Percentiles rank a stretch among this genome's conserved stretches.
Evolutionary conservation across 2,888 invertebrate species (phyloP).

Genomic region (Campaea margaritaria): DNA sequence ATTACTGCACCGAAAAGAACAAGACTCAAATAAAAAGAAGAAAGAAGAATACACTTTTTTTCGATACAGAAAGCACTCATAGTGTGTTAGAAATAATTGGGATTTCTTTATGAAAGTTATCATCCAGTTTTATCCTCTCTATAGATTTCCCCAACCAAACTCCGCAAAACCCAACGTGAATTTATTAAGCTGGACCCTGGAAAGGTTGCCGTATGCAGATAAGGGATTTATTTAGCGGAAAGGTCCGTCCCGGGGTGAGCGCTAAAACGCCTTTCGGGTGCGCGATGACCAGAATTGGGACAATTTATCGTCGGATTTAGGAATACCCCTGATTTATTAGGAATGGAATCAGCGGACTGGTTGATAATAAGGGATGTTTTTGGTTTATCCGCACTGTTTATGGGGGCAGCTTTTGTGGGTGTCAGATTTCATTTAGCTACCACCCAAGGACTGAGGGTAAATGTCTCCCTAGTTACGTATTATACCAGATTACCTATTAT

Average conservation of each 20-base stretch:
- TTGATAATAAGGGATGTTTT: slow-evolving; percentile 63
- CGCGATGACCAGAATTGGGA: slow-evolving; percentile 82
- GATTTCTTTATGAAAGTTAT: no score
- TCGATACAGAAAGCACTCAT: no score
- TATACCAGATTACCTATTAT: no score
- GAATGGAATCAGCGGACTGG: slow-evolving; percentile 68
- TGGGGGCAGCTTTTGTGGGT: slow-evolving; percentile 3
- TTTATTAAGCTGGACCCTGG: slow-evolving; percentile 85
- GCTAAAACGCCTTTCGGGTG: slow-evolving; percentile 79
- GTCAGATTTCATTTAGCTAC: not conserved
- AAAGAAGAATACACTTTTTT: no score
- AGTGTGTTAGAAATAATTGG: no score
- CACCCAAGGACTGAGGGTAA: no score
- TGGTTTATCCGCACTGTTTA: slow-evolving; percentile 22
- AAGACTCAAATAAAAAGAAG: no score
- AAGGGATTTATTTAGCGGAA: slow-evolving; percentile 86
- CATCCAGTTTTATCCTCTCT: slow-evolving; percentile 54
- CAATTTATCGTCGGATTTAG: slow-evolving; percentile 83
- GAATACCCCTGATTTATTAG: slow-evolving; percentile 81
- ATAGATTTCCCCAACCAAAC: slow-evolving; percentile 62
- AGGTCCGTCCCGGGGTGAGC: slow-evolving; percentile 83
- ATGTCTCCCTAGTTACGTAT: no score
- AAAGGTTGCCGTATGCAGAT: slow-evolving; percentile 86
- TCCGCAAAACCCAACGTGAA: slow-evolving; percentile 83
- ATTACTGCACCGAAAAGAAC: no score